These are phyloP conservation scores for Tribolium castaneum DNA, from an alignment of 1,140 invertebrate species.

Conservation along the genomic window DNA sequence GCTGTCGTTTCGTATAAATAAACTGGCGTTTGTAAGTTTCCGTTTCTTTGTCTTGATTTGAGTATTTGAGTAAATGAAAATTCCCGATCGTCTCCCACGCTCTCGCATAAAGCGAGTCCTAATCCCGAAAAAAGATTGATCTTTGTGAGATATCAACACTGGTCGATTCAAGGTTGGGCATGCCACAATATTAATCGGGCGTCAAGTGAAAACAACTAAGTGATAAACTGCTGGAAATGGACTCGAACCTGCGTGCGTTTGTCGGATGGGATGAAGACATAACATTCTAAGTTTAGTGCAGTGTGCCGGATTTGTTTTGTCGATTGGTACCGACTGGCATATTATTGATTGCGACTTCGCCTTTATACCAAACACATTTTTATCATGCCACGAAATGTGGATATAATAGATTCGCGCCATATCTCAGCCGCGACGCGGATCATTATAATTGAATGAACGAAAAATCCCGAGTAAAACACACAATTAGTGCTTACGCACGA, in stretches of 20 bases:
- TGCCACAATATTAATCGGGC: constrained; percentile 64
- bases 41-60: background rate
- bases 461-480: constrained; percentile 37
- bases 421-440: background rate
- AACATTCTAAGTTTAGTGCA: constrained; percentile 55
- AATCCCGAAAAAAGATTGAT: constrained; percentile 27
- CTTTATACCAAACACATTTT: constrained; percentile 23
- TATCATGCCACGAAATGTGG: constrained; percentile 28
- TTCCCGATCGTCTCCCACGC: background rate
- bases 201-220: constrained; percentile 63
- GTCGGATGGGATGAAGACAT: constrained; percentile 59
- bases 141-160: constrained; percentile 43
- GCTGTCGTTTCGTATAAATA: background rate
- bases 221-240: constrained; percentile 63
- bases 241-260: constrained; percentile 59
- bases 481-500: constrained; percentile 47
- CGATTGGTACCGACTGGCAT: constrained; percentile 51
- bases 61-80: background rate
- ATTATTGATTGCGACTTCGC: constrained; percentile 37
- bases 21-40: background rate
- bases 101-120: background rate
- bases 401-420: constrained; percentile 20
- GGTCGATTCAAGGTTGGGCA: constrained; percentile 59
- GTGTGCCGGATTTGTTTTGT: constrained; percentile 45
- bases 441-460: too few relatives aligned